Conservation (phyloP, 2,888 invertebrate species). For the Drosophila vallismaia region DNA sequence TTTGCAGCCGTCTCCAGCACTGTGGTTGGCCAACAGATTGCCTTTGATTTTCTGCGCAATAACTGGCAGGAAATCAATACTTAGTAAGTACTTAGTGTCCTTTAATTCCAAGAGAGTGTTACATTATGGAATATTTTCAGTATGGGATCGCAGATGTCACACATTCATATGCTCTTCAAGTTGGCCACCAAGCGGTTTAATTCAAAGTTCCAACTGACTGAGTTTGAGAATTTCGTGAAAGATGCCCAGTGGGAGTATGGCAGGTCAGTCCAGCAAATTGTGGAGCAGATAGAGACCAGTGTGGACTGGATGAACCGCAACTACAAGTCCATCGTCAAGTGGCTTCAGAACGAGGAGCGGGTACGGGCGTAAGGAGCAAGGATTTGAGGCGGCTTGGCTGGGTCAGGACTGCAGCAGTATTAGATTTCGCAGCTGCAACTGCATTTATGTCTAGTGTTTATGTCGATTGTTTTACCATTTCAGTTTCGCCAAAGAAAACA, state of each 20-base stretch:
- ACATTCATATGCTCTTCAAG: constrained; percentile 89
- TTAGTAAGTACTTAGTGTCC: constrained; percentile 86
- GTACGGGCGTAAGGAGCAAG: constrained; percentile 16
- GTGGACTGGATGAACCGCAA: constrained; percentile 93
- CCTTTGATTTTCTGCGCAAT: constrained; percentile 90
- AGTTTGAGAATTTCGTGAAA: constrained; percentile 89
- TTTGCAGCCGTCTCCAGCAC: constrained; percentile 91
- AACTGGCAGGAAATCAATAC: constrained; percentile 89
- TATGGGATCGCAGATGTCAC: constrained; percentile 89
- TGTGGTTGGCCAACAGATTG: constrained; percentile 91
- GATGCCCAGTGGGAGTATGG: constrained; percentile 88
- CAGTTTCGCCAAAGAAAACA: constrained; percentile 23
- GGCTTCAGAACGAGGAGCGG: constrained; percentile 85
- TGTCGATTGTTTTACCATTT: constrained; percentile 48
- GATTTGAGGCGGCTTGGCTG: constrained; percentile 33
- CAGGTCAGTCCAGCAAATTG: constrained; percentile 90
- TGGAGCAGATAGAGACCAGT: constrained; percentile 92
- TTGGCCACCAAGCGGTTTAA: constrained; percentile 90
- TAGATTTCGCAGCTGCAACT: constrained; percentile 44
- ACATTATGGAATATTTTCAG: constrained; percentile 83
- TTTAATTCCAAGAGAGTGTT: background rate
- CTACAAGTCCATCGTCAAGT: constrained; percentile 89
- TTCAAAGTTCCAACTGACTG: constrained; percentile 89
- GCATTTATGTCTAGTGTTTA: constrained; percentile 64
- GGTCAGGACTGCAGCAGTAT: constrained; percentile 62